Conservation (phyloP, 2,888 invertebrate genomes). For the Melinopterus prodromus region DNA sequence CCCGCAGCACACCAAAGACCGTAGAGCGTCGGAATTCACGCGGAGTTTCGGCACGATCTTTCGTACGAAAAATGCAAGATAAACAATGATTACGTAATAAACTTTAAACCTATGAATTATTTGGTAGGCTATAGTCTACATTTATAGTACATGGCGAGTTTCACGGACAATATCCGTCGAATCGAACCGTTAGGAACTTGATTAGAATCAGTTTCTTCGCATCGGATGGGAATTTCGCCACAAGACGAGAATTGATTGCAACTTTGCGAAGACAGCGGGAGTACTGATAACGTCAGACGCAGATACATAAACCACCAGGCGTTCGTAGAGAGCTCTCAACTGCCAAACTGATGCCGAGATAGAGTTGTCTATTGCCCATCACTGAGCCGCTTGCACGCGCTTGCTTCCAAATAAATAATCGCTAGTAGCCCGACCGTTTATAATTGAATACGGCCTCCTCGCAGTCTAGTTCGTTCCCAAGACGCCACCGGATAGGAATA, state of each 20-base stretch:
- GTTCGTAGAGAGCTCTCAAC: not conserved
- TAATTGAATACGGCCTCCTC: not conserved
- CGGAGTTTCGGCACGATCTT: no score
- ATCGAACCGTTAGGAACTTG: not conserved
- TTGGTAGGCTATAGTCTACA: no score
- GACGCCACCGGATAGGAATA: not conserved
- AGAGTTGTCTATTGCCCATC: not conserved
- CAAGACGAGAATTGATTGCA: not conserved
- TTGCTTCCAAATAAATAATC: not conserved
- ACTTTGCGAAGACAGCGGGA: not conserved
- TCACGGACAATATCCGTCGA: not conserved
- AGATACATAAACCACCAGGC: not conserved
- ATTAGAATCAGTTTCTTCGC: not conserved
- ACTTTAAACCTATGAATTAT: no score
- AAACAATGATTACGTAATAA: no score
- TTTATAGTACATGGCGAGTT: no score
- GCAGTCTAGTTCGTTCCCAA: not conserved
- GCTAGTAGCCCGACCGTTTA: not conserved
- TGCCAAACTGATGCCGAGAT: not conserved
- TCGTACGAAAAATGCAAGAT: no score
- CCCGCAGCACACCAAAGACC: no score
- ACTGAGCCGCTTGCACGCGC: not conserved
- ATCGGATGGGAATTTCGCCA: not conserved
- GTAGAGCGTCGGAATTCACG: no score
- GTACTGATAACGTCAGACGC: not conserved